Evolutionary conservation across 2,888 invertebrate species (phyloP).

Genomic region (Panzeria rudis): DNA sequence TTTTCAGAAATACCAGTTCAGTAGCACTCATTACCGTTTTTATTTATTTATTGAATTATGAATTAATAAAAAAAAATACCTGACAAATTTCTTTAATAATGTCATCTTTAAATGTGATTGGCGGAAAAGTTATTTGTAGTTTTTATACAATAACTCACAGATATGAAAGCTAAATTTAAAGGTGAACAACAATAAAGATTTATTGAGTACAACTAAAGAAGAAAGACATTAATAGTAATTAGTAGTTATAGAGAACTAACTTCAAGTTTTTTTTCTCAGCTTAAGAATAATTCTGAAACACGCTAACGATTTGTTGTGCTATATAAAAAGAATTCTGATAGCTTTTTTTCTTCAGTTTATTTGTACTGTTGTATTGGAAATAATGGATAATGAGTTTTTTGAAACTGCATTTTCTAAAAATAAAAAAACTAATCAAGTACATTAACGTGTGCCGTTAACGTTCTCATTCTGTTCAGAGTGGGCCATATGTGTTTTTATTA

Average conservation of each 20-base stretch:
- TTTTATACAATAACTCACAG: neutral
- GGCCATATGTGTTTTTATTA: neutral
- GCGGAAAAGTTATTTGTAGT: neutral
- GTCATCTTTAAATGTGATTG: neutral
- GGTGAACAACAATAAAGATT: neutral
- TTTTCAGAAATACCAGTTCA: too few species aligned
- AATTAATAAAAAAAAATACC: too few species aligned
- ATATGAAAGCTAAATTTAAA: neutral
- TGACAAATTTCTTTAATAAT: neutral
- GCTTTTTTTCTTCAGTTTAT: neutral
- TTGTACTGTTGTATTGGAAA: neutral
- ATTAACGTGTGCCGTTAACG: constrained; percentile 34
- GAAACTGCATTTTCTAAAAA: neutral
- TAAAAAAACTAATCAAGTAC: neutral
- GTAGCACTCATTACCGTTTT: too few species aligned
- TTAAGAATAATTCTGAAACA: neutral
- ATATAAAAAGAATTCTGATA: neutral
- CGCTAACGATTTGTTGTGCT: neutral
- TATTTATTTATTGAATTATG: too few species aligned
- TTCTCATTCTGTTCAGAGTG: constrained; percentile 31
- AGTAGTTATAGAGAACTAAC: neutral
- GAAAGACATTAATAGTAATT: neutral
- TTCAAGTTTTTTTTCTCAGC: neutral
- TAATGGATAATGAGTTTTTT: constrained; percentile 2
- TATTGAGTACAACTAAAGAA: neutral